phyloP scores from a whole-genome alignment of 2,113 vertebrate genomes.

The Benitochromis conjunctus region DNA sequence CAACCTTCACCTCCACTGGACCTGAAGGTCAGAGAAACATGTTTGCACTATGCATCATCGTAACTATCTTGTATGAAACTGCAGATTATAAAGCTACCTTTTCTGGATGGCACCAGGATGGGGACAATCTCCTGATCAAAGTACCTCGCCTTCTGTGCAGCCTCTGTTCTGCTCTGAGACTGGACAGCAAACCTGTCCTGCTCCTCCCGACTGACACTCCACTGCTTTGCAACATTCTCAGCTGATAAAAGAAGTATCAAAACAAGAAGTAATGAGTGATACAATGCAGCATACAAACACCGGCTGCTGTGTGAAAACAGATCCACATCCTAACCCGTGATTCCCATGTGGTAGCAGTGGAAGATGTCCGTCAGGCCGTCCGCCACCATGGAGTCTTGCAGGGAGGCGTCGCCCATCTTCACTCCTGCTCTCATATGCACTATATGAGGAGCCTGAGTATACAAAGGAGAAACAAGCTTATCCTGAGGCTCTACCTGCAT shows the following conservation, averaged over 20 bases:
- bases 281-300: background rate
- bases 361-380: constrained; percentile 94
- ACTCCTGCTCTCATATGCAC: constrained; percentile 86
- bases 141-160: constrained; percentile 87
- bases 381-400: constrained; percentile 82
- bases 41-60: background rate
- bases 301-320: background rate
- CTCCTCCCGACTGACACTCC: constrained; percentile 82
- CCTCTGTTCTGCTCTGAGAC: constrained; percentile 88
- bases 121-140: constrained; percentile 92
- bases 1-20: constrained; percentile 82
- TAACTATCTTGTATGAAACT: background rate
- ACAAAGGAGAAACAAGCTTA: background rate
- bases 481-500: background rate
- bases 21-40: constrained; percentile 66
- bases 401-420: constrained; percentile 82
- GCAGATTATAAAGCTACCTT: constrained; percentile 70
- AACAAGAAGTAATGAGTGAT: background rate
- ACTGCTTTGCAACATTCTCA: constrained; percentile 94
- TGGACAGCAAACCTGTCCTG: constrained; percentile 84
- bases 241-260: constrained; percentile 64
- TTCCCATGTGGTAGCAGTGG: constrained; percentile 90
- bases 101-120: constrained; percentile 83
- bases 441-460: constrained; percentile 84
- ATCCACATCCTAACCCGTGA: constrained; percentile 80